Conservation (phyloP, 2,113 vertebrate genomes). For the Excalfactoria chinensis region DNA sequence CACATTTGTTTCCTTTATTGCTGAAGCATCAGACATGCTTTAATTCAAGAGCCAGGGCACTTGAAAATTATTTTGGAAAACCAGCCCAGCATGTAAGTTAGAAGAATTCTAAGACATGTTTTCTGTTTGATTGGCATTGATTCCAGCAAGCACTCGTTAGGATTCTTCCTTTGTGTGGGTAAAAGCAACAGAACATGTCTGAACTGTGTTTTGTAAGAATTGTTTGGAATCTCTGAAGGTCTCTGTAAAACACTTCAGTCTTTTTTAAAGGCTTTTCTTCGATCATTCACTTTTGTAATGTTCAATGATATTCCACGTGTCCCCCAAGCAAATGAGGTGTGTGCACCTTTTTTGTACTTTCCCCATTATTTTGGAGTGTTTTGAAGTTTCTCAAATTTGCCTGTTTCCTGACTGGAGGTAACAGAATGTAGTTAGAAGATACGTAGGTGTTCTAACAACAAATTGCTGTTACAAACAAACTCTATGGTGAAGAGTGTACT, state of each 20-base stretch:
- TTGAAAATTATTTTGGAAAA: slow-evolving; percentile 25
- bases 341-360: background rate
- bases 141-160: background rate
- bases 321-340: background rate
- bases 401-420: background rate
- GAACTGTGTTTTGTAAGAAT: background rate
- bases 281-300: background rate
- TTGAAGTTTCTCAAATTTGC: background rate
- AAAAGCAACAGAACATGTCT: background rate
- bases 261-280: background rate
- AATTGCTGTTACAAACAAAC: background rate
- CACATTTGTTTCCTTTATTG: background rate
- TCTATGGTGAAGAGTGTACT: background rate
- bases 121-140: background rate
- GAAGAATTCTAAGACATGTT: background rate
- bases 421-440: background rate
- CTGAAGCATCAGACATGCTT: background rate
- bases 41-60: background rate
- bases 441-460: background rate
- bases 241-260: background rate
- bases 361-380: background rate
- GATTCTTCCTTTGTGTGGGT: background rate
- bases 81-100: background rate
- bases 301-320: background rate
- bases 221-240: background rate